phyloP scores from a whole-genome alignment of 2,888 invertebrate genomes.

The Octonoba sinensis region DNA sequence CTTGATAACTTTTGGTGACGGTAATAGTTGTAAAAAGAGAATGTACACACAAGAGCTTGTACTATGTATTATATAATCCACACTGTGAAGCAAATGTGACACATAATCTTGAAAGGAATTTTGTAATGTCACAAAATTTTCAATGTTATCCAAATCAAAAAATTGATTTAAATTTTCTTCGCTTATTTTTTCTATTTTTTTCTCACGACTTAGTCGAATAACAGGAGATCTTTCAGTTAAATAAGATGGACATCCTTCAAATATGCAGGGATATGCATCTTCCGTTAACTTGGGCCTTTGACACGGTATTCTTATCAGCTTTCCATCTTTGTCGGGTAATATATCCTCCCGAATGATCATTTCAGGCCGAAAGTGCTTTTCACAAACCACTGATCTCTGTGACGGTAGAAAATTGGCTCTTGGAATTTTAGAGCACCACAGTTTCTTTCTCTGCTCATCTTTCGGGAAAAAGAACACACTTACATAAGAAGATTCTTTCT shows the following conservation, averaged over 20 bases:
- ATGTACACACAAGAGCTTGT: not conserved
- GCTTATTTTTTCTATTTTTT: not conserved
- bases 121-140: not conserved
- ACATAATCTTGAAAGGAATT: not conserved
- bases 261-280: constrained; percentile 9
- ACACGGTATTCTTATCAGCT: not conserved
- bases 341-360: not conserved
- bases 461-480: constrained; percentile 1
- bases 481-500: not conserved
- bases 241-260: constrained; percentile 6
- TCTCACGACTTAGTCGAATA: not conserved
- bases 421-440: constrained; percentile 3
- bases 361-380: constrained; percentile 4
- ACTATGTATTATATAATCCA: not conserved
- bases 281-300: not conserved
- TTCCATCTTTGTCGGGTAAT: constrained; percentile 11
- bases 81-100: not conserved
- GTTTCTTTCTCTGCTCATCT: constrained; percentile 2
- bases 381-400: not conserved
- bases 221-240: not conserved
- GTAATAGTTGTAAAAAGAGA: not conserved
- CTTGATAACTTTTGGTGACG: not conserved
- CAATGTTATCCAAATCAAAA: not conserved
- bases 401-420: not conserved
- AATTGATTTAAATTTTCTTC: not conserved